These are phyloP conservation scores for Liparis tanakae DNA, from an alignment of 2,797 vertebrate genomes.

Conservation along the genomic window DNA sequence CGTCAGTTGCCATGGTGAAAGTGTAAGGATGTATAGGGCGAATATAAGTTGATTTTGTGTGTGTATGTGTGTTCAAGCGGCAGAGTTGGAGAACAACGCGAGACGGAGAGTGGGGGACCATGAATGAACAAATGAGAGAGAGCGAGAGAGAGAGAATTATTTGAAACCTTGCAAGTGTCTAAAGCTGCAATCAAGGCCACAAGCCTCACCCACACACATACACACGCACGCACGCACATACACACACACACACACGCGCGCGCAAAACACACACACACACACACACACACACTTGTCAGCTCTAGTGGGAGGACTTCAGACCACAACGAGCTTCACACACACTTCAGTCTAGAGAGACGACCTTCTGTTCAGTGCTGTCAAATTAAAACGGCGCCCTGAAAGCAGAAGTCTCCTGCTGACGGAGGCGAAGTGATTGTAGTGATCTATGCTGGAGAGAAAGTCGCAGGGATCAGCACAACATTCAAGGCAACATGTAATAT, in stretches of 20 bases:
- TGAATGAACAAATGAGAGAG: neutral
- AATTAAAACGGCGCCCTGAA: conserved; percentile 52
- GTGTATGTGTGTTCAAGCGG: neutral
- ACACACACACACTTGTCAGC: conserved; percentile 11
- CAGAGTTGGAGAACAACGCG: conserved; percentile 1
- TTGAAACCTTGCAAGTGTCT: conserved; percentile 21
- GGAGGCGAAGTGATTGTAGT: conserved; percentile 1
- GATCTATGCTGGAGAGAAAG: conserved; percentile 14
- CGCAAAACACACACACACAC: neutral
- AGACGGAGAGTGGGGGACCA: conserved; percentile 6
- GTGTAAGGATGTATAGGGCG: conserved; percentile 54
- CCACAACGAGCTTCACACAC: conserved; percentile 22
- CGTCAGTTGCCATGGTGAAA: conserved; percentile 78
- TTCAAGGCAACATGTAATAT: conserved; percentile 6
- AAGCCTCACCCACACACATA: neutral
- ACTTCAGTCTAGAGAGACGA: conserved; percentile 36
- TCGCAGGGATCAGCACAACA: neutral
- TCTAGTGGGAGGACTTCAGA: conserved; percentile 27
- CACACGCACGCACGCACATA: too few species aligned
- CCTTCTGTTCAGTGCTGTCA: conserved; percentile 38
- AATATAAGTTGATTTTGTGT: conserved; percentile 37
- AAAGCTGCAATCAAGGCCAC: conserved; percentile 57
- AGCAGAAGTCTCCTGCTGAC: conserved; percentile 13
- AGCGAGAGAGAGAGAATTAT: neutral
- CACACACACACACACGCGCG: neutral